Evolutionary conservation across 2,797 vertebrate genomes (phyloP), one percentile per base, ranked within the genome.

Genomic region (Smutsia gigantea): DNA sequence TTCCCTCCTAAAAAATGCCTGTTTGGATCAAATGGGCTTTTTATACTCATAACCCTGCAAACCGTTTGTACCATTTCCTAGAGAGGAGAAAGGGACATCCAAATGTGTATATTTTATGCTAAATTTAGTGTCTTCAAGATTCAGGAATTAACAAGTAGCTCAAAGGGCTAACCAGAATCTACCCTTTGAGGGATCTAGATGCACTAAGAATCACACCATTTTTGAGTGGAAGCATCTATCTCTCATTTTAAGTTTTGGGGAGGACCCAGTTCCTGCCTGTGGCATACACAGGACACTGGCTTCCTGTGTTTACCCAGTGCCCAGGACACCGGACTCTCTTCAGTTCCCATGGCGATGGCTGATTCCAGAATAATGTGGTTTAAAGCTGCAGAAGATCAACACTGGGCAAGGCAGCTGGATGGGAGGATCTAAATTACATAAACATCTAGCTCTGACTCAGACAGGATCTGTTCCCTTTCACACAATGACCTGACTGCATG

Each of bases 351-450:
- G 34, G 82, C 0, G 3, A 94, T 55, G 42, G n/a, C 46, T 84
- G 57, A 61, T 34, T 39, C 42, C 7, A 57, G 25, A 90, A 49
- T 63, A 74, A 46, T 7, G 39, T 29, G 74, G 57, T 64, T 96
- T 87, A 93, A 87, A 81, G 49, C 17, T n/a, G 25, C 82, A 87
- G 69, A 46, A 81, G 59, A 83, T 55, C 77, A 94, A 79, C 42
- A 21, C 39, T 37, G 69, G 64, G 27, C 27, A 66, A 77, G 77
- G 42, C 18, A 23, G 61, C 71, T 27, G 4, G 61, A 77, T 19
- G 69, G 53, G 11, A 79, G 37, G 9, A 77, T 31, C 23, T 46
- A 53, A 61, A 78, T 3, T 17, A 89, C 31, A 42, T 29, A 42
- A 51, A 59, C n/a, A 90, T 53, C 39, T 37, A 87, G 37, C 31